Conservation (phyloP, 2,113 vertebrate species). For the Symphodus melops region DNA sequence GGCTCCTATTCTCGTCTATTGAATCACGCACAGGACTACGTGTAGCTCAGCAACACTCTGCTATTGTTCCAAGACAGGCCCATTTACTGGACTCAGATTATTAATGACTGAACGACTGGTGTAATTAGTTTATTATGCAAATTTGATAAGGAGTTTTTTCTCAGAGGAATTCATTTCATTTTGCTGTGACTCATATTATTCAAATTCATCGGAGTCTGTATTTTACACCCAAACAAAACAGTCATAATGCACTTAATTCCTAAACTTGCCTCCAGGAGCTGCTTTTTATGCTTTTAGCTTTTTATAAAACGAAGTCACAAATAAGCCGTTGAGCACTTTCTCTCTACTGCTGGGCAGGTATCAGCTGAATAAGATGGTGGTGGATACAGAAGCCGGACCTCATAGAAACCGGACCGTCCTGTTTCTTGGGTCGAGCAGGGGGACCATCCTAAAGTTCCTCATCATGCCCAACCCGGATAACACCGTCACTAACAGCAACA, state of each 20-base stretch:
- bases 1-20: constrained; percentile 46
- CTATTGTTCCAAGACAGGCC: constrained; percentile 59
- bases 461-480: constrained; percentile 87
- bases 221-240: constrained; percentile 54
- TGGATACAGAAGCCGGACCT: constrained; percentile 90
- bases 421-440: constrained; percentile 92
- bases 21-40: constrained; percentile 38
- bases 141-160: constrained; percentile 58
- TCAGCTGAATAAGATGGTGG: constrained; percentile 93
- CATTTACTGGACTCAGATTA: constrained; percentile 73
- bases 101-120: constrained; percentile 63
- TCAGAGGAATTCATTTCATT: constrained; percentile 56
- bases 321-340: not conserved
- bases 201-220: constrained; percentile 34
- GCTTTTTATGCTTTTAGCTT: constrained; percentile 38
- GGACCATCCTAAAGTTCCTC: constrained; percentile 95
- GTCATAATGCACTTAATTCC: constrained; percentile 44
- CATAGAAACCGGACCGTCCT: constrained; percentile 91
- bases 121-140: constrained; percentile 71
- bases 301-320: constrained; percentile 6
- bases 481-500: constrained; percentile 81
- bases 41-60: constrained; percentile 48
- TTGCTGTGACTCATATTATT: constrained; percentile 45
- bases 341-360: constrained; percentile 81
- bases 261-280: constrained; percentile 23